These are phyloP conservation scores for Theretra japonica DNA, from an alignment of 2,888 invertebrate genomes.

Conservation along the genomic window DNA sequence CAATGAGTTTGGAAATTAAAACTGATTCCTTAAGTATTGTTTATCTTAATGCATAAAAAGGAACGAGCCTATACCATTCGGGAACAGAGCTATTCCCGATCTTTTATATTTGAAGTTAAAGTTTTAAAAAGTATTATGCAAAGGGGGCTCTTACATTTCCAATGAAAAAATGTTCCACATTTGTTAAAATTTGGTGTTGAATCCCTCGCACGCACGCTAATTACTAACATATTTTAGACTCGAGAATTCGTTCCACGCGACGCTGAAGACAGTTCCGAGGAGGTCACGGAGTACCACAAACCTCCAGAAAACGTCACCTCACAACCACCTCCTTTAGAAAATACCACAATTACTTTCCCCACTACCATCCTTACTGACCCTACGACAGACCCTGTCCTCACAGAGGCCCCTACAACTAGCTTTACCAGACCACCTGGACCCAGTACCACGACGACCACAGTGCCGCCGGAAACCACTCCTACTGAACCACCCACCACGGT, in stretches of 20 bases:
- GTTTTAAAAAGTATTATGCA: too few species aligned
- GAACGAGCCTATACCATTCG: too few species aligned
- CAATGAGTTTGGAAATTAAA: neutral
- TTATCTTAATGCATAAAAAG: neutral
- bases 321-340: too few species aligned
- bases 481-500: slow-evolving; percentile 28
- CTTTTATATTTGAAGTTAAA: too few species aligned
- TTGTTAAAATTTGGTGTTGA: neutral
- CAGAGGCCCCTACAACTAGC: neutral
- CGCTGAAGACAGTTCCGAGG: slow-evolving; percentile 38
- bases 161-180: neutral
- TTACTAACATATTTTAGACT: slow-evolving; percentile 42
- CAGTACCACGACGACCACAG: neutral
- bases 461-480: neutral
- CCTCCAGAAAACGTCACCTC: neutral
- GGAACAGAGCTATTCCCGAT: too few species aligned
- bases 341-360: slow-evolving; percentile 12
- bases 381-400: slow-evolving; percentile 16
- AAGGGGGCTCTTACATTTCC: too few species aligned
- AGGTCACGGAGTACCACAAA: neutral
- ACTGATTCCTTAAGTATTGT: neutral
- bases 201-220: neutral
- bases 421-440: neutral
- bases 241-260: slow-evolving; percentile 23
- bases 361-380: slow-evolving; percentile 28